Base-by-base conservation (phyloP, 2,113 vertebrate species). In the Camelus bactrianus region DNA sequence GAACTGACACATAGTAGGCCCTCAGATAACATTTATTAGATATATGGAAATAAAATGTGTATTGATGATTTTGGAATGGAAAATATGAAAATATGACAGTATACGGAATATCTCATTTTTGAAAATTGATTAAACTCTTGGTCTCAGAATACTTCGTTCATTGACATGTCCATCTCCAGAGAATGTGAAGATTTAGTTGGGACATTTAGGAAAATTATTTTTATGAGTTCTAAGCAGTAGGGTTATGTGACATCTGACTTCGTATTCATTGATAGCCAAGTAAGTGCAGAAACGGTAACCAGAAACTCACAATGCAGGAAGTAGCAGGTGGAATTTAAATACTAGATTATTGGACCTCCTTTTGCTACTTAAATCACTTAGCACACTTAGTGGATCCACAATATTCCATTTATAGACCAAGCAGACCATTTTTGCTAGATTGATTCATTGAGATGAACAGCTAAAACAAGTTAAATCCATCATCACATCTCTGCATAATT, bases 401-500 rank as follows among this genome's bases (percentile, higher is more conserved):
- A 97, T 98, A 97, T 81, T 97, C 93, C 93, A 96, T 97, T 98
- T 98, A 77, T 76, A 97, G 87, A 98, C 72, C 96, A 95, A 96
- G 70, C 42, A 97, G 94, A 46, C 98, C 75, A 87, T 98, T 98
- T 96, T 98, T 73, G 83, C 93, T 98, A 93, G 94, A 97, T 97
- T 98, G 98, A 98, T 98, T 98, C 97, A 97, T 97, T 97, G 96
- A 95, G 76, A 95, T 93, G 50, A 97, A 89, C 82, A 94, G 56
- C 96, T 97, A 89, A 97, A 97, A 52, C 50, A 90, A 98, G 96
- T 98, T 97, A 97, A 98, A 98, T 96, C 94, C 95, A 92, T 98
- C 93, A 80, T 96, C 96, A 93, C 97, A 97, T 98, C 94, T 87
- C 91, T 97, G 62, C 94, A 95, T 98, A 94, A 98, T 98, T 98